A percentile compares a stretch with the other conserved stretches of the same genome.
Evolutionary conservation across 2,888 invertebrate species (phyloP).

Genomic region (Papilio demoleus): DNA sequence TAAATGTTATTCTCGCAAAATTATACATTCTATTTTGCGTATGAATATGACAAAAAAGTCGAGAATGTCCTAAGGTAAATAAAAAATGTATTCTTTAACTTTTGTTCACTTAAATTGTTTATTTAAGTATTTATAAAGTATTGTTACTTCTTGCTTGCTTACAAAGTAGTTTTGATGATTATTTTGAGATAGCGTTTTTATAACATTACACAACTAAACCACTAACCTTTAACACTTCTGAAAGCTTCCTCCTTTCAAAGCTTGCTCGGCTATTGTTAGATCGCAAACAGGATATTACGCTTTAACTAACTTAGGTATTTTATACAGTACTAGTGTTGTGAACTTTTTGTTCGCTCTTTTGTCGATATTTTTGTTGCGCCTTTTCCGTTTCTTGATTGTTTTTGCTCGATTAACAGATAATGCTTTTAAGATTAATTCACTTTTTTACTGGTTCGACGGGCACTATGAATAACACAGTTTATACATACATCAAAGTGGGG

Average conservation of each 20-base stretch:
- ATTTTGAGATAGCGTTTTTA: slow-evolving; percentile 16
- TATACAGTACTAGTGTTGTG: slow-evolving; percentile 8
- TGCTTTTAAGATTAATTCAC: neutral
- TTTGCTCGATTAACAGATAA: slow-evolving; percentile 13
- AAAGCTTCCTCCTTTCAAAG: slow-evolving; percentile 60
- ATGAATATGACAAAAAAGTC: too few relatives aligned
- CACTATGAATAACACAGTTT: too few relatives aligned
- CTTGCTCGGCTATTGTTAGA: slow-evolving; percentile 42
- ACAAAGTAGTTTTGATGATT: neutral
- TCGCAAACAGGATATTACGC: slow-evolving; percentile 24
- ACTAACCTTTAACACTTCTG: slow-evolving; percentile 44
- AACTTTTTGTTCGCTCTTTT: slow-evolving; percentile 12
- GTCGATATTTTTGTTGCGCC: slow-evolving; percentile 9
- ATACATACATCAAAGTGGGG: too few relatives aligned
- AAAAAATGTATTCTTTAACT: neutral
- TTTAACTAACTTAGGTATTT: slow-evolving; percentile 25
- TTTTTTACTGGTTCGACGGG: neutral
- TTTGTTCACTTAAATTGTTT: neutral
- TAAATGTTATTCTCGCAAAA: too few relatives aligned
- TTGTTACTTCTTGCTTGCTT: too few relatives aligned
- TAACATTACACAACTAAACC: slow-evolving; percentile 28
- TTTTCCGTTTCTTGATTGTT: slow-evolving; percentile 19
- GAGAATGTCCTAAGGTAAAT: neutral
- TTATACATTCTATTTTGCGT: too few relatives aligned
- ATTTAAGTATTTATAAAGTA: neutral